Evolutionary conservation across 2,113 vertebrate genomes (phyloP).

Genomic region (Callocephalon fimbriatum): DNA sequence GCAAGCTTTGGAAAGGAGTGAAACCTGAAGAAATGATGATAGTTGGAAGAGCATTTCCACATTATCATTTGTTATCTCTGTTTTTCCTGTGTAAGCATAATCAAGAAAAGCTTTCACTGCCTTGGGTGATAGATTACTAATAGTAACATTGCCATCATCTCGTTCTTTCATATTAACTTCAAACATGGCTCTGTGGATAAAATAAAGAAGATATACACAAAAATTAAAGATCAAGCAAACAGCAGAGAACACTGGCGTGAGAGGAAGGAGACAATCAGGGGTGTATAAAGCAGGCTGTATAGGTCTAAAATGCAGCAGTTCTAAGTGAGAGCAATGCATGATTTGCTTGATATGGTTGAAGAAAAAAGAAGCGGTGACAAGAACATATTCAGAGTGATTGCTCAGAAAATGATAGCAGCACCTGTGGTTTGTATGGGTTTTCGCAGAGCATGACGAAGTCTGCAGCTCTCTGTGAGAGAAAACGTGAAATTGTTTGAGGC

Average conservation of each 20-base stretch:
- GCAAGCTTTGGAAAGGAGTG: slow-evolving; percentile 90
- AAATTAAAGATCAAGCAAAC: slow-evolving; percentile 30
- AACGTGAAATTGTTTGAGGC: neutral
- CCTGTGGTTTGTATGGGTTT: neutral
- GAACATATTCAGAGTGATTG: neutral
- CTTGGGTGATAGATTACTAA: slow-evolving; percentile 86
- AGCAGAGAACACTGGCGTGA: neutral
- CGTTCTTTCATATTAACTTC: slow-evolving; percentile 96
- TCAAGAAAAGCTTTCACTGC: slow-evolving; percentile 91
- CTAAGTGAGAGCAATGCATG: neutral
- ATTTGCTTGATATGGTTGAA: neutral
- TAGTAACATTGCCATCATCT: slow-evolving; percentile 89
- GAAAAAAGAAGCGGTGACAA: neutral
- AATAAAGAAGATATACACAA: slow-evolving; percentile 58
- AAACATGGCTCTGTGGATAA: slow-evolving; percentile 91
- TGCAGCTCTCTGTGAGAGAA: neutral
- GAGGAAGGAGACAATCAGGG: neutral
- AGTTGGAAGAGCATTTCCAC: slow-evolving; percentile 95
- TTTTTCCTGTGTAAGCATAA: slow-evolving; percentile 93
- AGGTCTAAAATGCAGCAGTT: neutral
- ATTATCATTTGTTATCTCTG: slow-evolving; percentile 91
- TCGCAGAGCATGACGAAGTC: neutral
- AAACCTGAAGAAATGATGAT: slow-evolving; percentile 94
- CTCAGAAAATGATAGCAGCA: neutral
- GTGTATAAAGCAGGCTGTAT: neutral